A percentile compares a stretch with the other conserved stretches of the same genome.
Evolutionary conservation across 2,888 invertebrate species (phyloP).

Genomic region (Aphodius granarius): DNA sequence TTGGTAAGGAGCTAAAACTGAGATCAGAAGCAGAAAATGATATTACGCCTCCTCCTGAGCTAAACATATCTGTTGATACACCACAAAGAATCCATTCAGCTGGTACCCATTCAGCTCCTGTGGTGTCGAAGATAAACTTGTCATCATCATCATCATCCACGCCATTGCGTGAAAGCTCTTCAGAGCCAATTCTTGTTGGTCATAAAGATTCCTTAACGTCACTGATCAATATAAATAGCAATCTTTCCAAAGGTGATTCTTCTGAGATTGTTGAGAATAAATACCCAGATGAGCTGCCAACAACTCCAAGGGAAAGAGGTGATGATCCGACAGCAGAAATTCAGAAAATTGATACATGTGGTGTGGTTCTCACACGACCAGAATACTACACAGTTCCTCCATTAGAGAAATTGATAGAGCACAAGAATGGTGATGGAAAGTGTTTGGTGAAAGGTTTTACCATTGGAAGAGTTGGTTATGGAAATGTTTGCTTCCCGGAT

Average conservation of each 20-base stretch:
- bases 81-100: neutral
- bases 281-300: no score
- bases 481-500: constrained; percentile 85
- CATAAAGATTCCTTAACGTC: constrained; percentile 2
- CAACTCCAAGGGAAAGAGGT: neutral
- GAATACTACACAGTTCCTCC: constrained; percentile 93
- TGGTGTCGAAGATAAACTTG: neutral
- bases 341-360: constrained; percentile 64
- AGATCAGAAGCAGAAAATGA: neutral
- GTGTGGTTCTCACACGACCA: constrained; percentile 72
- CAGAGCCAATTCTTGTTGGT: neutral
- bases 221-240: neutral
- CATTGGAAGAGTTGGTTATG: constrained; percentile 86
- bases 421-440: constrained; percentile 72
- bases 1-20: constrained; percentile 58
- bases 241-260: neutral
- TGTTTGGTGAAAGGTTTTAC: constrained; percentile 87
- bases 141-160: neutral
- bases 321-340: neutral
- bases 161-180: neutral
- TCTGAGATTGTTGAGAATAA: no score
- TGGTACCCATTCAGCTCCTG: neutral
- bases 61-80: neutral
- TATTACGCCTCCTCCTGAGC: neutral
- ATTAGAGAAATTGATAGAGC: constrained; percentile 75